Base-by-base conservation (phyloP, 2,888 invertebrate species). In the Ochropacha duplaris region DNA sequence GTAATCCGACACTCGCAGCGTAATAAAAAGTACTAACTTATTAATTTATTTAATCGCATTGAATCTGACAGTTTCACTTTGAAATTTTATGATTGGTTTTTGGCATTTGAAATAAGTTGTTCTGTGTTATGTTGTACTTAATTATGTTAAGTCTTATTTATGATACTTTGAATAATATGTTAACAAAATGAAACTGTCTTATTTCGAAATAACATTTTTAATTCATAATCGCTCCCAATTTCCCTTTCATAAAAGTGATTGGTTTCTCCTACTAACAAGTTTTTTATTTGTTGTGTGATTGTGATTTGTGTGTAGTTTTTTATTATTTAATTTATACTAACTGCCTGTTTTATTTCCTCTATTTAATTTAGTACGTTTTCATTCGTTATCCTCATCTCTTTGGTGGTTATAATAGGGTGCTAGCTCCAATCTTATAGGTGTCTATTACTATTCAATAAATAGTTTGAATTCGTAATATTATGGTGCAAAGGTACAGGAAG, bases 391-490 rank as follows among this genome's bases (percentile, higher is more conserved):
- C 74, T 74, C 77, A 74, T 79, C 69, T 76, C 71, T 78, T 78
- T 81, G 79, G 84, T 86, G 87, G 87, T 81, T 81, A 87, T 86
- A 79, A 81, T 78, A 79, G 77, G 91, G 90, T 90, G 90, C 91
- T 91, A 90, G 79, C 75, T 78, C 76, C 44, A 3, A 14, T 44
- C 44, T 44, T 9, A 74, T 64, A 64, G 70, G 71, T 78, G 74
- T 75, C 76, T 74, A 50, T 55, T 55, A 56, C 34, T 54, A 57
- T 57, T 59, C 50, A 50, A 62, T 57, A 61, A 67, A 56, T 59
- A 56, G 50, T 52, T 52, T 31, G 52, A 16, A 22, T 31, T 52
- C 52, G 12, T 34, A 31, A 16, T 19, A 71, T 69, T 78, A 81
- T 76, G 79, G 82, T 82, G 76, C 78, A 71, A 67, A 79, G 83